phyloP scores from a whole-genome alignment of 2,113 vertebrate genomes.

The Paratilapia polleni region DNA sequence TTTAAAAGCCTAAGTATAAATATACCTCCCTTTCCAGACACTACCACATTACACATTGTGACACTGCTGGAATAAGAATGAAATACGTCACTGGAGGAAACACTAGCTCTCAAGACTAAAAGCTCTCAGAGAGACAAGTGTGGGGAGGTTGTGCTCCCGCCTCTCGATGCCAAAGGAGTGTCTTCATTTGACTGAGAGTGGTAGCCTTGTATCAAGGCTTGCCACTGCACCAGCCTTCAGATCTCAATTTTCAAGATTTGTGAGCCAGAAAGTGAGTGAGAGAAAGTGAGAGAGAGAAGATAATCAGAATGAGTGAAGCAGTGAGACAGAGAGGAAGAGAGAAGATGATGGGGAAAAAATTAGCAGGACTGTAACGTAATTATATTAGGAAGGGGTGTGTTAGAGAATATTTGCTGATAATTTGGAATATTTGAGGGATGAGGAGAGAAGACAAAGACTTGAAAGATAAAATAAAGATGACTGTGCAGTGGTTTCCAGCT shows the following conservation, averaged over 20 bases:
- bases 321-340: background rate
- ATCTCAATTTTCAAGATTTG: slow-evolving; percentile 71
- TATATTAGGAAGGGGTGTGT: slow-evolving; percentile 7
- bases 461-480: background rate
- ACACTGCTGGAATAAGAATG: background rate
- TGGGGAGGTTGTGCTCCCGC: background rate
- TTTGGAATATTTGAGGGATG: slow-evolving; percentile 8
- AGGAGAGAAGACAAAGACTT: background rate
- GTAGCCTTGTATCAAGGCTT: slow-evolving; percentile 50
- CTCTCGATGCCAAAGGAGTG: slow-evolving; percentile 9
- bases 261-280: slow-evolving; percentile 52
- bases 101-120: background rate
- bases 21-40: background rate
- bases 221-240: slow-evolving; percentile 47
- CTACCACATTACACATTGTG: background rate
- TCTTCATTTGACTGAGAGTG: slow-evolving; percentile 53
- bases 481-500: background rate
- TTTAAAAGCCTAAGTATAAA: background rate
- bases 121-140: background rate
- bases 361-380: slow-evolving; percentile 29
- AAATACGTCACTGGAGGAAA: background rate
- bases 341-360: slow-evolving; percentile 4
- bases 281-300: background rate
- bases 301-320: slow-evolving; percentile 27
- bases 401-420: slow-evolving; percentile 1